Percentiles rank a stretch among this genome's conserved stretches.
phyloP scores from a whole-genome alignment of 2,888 invertebrate genomes.

The Neoscelio sp. region DNA sequence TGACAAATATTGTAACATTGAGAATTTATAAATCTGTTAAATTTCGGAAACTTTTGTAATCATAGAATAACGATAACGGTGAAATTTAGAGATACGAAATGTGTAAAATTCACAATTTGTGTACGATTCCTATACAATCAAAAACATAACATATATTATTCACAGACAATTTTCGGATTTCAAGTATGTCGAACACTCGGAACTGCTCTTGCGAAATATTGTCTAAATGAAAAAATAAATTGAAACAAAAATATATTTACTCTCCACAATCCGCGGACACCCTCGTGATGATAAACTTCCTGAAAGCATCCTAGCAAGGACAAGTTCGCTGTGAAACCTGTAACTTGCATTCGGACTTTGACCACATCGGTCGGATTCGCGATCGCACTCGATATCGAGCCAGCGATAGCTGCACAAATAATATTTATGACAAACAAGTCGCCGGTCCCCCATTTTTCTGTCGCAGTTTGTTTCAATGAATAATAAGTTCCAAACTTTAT shows the following conservation, averaged over 20 bases:
- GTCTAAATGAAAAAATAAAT: constrained; percentile 23
- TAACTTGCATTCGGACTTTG: constrained; percentile 97
- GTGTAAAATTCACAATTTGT: too few relatives aligned
- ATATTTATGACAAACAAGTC: constrained; percentile 86
- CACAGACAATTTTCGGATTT: too few relatives aligned
- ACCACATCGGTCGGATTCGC: constrained; percentile 98
- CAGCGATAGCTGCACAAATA: constrained; percentile 92
- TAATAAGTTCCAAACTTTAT: constrained; percentile 99
- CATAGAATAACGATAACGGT: too few relatives aligned
- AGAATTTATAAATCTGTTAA: too few relatives aligned
- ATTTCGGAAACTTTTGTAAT: too few relatives aligned
- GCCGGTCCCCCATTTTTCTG: constrained; percentile 80
- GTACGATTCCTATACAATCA: too few relatives aligned
- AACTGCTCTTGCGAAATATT: too few relatives aligned
- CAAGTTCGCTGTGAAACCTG: constrained; percentile 81
- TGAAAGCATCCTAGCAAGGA: constrained; percentile 90
- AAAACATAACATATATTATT: too few relatives aligned
- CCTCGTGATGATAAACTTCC: constrained; percentile 93
- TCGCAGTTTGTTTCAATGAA: constrained; percentile 89
- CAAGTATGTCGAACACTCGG: too few relatives aligned
- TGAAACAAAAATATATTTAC: constrained; percentile 83
- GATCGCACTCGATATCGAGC: constrained; percentile 96
- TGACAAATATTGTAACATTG: too few relatives aligned
- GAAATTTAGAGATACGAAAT: too few relatives aligned
- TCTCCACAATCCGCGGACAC: constrained; percentile 93